Evolutionary conservation across 2,797 vertebrate genomes (phyloP).

Genomic region (Distichodus sexfasciatus): DNA sequence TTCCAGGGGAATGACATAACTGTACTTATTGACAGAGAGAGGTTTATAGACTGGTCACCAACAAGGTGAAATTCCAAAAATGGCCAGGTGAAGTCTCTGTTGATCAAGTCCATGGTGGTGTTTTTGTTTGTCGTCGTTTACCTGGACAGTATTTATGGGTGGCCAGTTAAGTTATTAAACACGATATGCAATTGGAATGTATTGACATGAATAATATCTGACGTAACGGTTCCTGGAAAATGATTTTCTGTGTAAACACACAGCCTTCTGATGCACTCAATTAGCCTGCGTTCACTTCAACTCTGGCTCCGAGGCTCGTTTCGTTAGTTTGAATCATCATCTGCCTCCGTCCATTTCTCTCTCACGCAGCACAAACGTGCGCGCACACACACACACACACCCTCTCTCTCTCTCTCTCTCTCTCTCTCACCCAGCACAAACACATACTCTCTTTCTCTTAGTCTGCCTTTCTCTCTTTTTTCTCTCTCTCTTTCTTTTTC

Average conservation of each 20-base stretch:
- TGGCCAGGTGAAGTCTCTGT: too few relatives aligned
- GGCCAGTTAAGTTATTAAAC: neutral
- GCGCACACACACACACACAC: slow-evolving; percentile 2
- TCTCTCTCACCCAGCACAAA: neutral
- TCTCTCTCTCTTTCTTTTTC: slow-evolving; percentile 24
- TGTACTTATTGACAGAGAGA: too few relatives aligned
- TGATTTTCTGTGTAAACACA: neutral
- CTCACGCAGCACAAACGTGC: too few relatives aligned
- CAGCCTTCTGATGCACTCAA: neutral
- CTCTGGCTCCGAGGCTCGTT: neutral
- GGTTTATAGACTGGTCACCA: too few relatives aligned
- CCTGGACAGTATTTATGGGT: too few relatives aligned
- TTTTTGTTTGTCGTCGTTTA: too few relatives aligned
- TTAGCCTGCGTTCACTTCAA: slow-evolving; percentile 1
- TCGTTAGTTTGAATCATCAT: slow-evolving; percentile 3
- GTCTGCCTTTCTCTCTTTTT: neutral
- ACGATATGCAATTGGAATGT: neutral
- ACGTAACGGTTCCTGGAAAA: neutral
- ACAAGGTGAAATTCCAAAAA: too few relatives aligned
- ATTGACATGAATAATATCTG: neutral
- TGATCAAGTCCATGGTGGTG: neutral
- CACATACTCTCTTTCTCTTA: neutral
- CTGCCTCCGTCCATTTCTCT: slow-evolving; percentile 27
- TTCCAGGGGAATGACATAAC: too few relatives aligned
- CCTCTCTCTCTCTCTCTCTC: slow-evolving; percentile 30